Evolutionary conservation across 2,888 invertebrate species (phyloP).

Genomic region (Eubasilissa splendida): DNA sequence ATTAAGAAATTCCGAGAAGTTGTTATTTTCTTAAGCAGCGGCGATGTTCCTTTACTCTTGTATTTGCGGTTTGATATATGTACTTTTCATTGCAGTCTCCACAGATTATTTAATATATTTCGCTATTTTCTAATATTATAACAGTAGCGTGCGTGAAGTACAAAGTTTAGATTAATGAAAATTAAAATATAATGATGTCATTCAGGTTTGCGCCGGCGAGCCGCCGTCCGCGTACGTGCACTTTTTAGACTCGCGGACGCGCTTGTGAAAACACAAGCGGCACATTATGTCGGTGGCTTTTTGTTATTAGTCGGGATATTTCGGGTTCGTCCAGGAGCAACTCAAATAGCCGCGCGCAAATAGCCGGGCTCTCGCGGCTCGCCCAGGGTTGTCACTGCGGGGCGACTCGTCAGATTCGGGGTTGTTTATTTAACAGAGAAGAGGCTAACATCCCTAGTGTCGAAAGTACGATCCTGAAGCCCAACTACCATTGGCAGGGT

Average conservation of each 20-base stretch:
- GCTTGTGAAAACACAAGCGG: not conserved
- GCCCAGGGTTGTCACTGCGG: not conserved
- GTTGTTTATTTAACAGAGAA: too few relatives aligned
- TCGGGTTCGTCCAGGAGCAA: constrained; percentile 3
- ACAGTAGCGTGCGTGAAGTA: not conserved
- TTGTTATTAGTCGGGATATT: not conserved
- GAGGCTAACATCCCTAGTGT: too few relatives aligned
- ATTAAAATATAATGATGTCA: not conserved
- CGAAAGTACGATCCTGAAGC: too few relatives aligned
- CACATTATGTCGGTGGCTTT: not conserved
- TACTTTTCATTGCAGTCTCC: too few relatives aligned
- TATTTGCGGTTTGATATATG: too few relatives aligned
- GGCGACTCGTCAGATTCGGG: too few relatives aligned
- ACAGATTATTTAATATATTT: not conserved
- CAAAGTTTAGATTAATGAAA: not conserved
- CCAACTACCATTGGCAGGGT: too few relatives aligned
- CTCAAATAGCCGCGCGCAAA: constrained; percentile 4
- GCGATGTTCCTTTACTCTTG: too few relatives aligned
- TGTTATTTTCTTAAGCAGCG: too few relatives aligned
- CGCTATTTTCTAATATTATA: not conserved
- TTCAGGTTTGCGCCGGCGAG: not conserved
- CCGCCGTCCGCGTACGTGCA: not conserved
- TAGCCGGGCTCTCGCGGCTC: not conserved
- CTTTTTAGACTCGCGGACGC: not conserved
- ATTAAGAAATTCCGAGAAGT: too few relatives aligned